phyloP scores from a whole-genome alignment of 35 echinoderm and acorn worm species.

The Ptychodera flava region DNA sequence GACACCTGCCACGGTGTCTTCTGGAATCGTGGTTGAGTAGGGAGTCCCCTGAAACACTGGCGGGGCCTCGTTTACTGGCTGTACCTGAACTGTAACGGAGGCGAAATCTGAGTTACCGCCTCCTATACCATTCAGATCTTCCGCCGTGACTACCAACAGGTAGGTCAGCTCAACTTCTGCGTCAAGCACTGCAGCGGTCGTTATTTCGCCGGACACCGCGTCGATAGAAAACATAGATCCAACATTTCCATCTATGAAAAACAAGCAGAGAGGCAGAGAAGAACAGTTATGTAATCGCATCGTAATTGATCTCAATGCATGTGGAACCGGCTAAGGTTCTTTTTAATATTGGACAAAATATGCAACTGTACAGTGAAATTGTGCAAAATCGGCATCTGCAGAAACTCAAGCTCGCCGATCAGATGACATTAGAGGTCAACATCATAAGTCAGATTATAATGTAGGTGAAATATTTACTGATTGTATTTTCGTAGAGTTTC shows the following conservation, averaged over 20 bases:
- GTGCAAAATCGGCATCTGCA: too few species aligned
- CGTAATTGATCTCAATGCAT: too few species aligned
- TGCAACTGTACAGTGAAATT: too few species aligned
- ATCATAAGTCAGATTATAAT: too few species aligned
- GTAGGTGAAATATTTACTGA: too few species aligned
- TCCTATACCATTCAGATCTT: constrained; percentile 40
- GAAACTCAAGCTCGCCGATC: too few species aligned
- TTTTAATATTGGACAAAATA: too few species aligned
- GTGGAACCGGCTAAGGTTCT: too few species aligned
- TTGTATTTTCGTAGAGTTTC: too few species aligned
- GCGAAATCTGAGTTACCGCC: constrained; percentile 14
- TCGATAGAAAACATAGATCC: constrained; percentile 66
- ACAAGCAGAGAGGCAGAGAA: too few species aligned
- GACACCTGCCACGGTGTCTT: constrained; percentile 44
- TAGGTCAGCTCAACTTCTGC: constrained; percentile 52
- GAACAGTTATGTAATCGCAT: too few species aligned
- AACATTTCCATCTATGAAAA: constrained; percentile 51
- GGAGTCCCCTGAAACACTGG: constrained; percentile 57
- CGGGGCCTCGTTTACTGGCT: constrained; percentile 75
- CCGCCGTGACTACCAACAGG: constrained; percentile 55
- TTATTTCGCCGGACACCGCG: constrained; percentile 38
- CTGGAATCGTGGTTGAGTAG: constrained; percentile 41
- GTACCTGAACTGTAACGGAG: constrained; percentile 47
- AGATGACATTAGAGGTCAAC: too few species aligned
- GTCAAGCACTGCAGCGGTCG: constrained; percentile 40